Evolutionary conservation across 2,888 invertebrate species (phyloP), one percentile per base, ranked within the genome.

Genomic region (Leptarthrus brevirostris): DNA sequence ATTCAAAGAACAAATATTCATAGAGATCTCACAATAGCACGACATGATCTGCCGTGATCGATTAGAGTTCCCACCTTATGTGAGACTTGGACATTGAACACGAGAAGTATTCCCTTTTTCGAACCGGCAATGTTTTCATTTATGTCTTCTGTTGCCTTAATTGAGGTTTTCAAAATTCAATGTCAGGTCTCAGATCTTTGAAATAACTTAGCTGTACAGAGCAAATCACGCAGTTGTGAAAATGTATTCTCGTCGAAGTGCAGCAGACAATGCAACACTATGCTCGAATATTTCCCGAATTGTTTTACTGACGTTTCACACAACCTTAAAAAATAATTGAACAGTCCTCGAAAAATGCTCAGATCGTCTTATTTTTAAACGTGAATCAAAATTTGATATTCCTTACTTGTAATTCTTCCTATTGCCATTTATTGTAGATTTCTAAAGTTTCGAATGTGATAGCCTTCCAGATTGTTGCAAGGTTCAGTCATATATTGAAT

Each of bases 11-110:
- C 24, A 22, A 64, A 44, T n/a, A 22, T 47, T 47, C 12, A 16
- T 22, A 64, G 44, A 22, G 44, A 44, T 64, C 10, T 14, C 14
- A 14, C 8, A 22, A 16, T 18, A 34, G 34, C 12, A 14, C 44
- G 26, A 20, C 20, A 44, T 20, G 61, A 64, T 36, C 20, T 24
- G 22, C 61, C n/a, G 64, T 64, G 64, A 64, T 64, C 44, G 64
- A 64, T 64, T 64, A 44, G 64, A 40, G 64, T 47, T 24, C 20
- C 47, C 64, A 64, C 64, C 64, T 64, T 10, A 47, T 47, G 64
- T 64, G 64, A 20, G 22, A 47, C 24, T 22, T 6, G 16, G 44
- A 6, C 64, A 44, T 18, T 47, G 64, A 47, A 16, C 20, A 16
- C 16, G 64, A 64, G 16, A 44, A 64, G 44, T 6, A n/a, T 64